Conservation (phyloP, 2,888 invertebrate species). For the Drosophila pegasa region DNA sequence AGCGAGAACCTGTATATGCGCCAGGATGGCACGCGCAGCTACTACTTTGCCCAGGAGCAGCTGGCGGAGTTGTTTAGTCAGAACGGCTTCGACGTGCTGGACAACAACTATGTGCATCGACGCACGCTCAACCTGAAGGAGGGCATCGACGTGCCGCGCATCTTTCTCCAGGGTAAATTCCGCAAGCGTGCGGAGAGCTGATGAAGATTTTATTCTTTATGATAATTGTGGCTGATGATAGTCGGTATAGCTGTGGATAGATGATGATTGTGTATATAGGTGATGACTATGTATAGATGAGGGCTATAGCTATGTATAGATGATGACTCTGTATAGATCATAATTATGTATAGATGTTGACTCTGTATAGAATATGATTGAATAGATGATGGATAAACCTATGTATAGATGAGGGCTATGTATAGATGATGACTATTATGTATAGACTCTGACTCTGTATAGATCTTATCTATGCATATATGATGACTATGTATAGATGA, state of each 20-base stretch:
- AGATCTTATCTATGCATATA: conserved; percentile 35
- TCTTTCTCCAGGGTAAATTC: conserved; percentile 97
- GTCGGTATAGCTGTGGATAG: no score
- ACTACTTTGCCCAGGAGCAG: conserved; percentile 92
- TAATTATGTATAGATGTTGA: not conserved
- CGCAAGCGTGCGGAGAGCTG: conserved; percentile 83
- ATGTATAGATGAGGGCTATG: no score
- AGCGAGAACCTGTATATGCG: conserved; percentile 96
- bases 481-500: not conserved
- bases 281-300: not conserved
- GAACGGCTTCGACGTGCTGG: conserved; percentile 89
- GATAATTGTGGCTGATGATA: not conserved
- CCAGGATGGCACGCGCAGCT: conserved; percentile 97
- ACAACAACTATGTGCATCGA: conserved; percentile 92
- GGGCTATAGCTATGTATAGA: not conserved
- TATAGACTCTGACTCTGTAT: conserved; percentile 10
- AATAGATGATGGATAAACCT: no score
- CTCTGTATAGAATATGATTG: not conserved
- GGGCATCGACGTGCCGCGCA: conserved; percentile 94
- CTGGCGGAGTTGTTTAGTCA: conserved; percentile 88
- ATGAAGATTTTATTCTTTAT: not conserved
- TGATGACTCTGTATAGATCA: not conserved
- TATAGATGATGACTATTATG: conserved; percentile 17
- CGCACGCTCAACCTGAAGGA: conserved; percentile 97
- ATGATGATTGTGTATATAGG: not conserved